These are phyloP conservation scores for Cataglyphis livida DNA, from an alignment of 2,888 invertebrate species.

Conservation along the genomic window DNA sequence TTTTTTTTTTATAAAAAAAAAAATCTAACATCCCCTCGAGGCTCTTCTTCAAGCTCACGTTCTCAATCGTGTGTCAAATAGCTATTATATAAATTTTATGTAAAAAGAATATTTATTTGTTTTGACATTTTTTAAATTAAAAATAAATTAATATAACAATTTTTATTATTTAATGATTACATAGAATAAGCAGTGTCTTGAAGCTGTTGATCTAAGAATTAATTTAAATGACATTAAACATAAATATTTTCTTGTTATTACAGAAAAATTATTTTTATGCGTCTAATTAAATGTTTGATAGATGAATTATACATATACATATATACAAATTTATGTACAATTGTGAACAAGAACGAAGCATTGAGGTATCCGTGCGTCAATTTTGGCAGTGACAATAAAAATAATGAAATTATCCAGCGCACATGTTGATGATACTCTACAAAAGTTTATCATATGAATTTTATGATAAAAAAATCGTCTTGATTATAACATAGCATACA, in stretches of 20 bases:
- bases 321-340: constrained; percentile 20
- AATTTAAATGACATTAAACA: not conserved
- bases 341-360: constrained; percentile 19
- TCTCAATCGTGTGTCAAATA: not conserved
- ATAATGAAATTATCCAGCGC: not conserved
- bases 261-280: constrained; percentile 39
- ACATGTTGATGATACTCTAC: not conserved
- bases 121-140: not conserved
- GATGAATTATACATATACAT: not conserved
- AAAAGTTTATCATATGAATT: not conserved
- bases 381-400: not conserved
- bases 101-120: not conserved
- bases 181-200: not conserved
- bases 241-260: constrained; percentile 33
- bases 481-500: not conserved
- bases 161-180: not conserved
- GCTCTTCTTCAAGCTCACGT: not conserved
- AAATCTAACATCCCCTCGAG: not conserved
- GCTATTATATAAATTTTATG: not conserved
- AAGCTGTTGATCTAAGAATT: not conserved
- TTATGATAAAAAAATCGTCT: not conserved
- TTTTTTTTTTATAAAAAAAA: not conserved
- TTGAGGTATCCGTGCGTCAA: not conserved
- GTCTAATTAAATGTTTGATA: not conserved
- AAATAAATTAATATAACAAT: not conserved